Base-by-base conservation (phyloP, 2,113 vertebrate species). In the Heptranchias perlo region DNA sequence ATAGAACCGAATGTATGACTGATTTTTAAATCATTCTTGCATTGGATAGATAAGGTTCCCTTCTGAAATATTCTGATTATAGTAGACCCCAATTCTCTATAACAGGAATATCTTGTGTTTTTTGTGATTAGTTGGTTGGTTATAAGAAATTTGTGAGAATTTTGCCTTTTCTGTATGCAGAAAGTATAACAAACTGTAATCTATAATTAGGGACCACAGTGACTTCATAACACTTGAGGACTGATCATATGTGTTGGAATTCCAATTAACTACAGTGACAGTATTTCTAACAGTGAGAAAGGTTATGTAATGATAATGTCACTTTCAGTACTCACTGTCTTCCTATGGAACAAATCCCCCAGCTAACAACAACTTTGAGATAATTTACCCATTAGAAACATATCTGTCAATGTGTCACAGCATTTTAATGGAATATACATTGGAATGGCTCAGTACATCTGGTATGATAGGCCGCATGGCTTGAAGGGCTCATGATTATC, bases 401-500 rank as follows among this genome's bases (percentile, higher is more conserved):
- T 18, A 18, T 93, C 91, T 93, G 61, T 64, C 58, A 44, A 62
- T n/a, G 21, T n/a, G 4, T 64, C 91, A 64, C 58, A 39, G 44
- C 13, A 47, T 39, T n/a, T 44, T 93, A 93, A 44, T 93, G n/a
- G 91, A 61, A 93, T 64, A 61, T 39, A 93, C 91, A 93, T 3
- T 23, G 61, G 18, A 93, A 64, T 93, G 35, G 35, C n/a, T 14
- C 49, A 64, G 61, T 64, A 64, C 61, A 64, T 64, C 35, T 93
- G n/a, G 54, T 11, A 39, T 25, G 31, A n/a, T 93, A 93, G 61
- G 89, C 61, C 91, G 35, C 91, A 62, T 93, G 91, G 64, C 93
- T 94, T 94, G 93, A 94, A 67, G 64, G 54, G 39, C 93, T 94
- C 23, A 47, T 94, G 93, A 93, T 62, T 89, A 44, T 39, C 92